Base-by-base conservation (phyloP, 2,888 invertebrate genomes). In the Holacanthella duospinosa region DNA sequence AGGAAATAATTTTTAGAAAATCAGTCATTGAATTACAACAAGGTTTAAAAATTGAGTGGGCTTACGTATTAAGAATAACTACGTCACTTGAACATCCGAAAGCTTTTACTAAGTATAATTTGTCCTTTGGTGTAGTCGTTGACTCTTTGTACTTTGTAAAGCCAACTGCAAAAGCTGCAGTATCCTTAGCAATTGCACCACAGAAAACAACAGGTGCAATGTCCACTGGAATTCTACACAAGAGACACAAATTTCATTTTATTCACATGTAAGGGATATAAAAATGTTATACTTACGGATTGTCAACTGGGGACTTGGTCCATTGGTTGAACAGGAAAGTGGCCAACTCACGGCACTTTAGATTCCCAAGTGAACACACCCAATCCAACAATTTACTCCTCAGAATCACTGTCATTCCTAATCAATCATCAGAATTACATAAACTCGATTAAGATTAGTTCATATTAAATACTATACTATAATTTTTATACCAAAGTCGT, bases 381-480 rank as follows among this genome's bases (percentile, higher is more conserved):
- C 64, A 64, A 53, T 67, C 68, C 36, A 70, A 44, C 12, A 68
- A 24, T 53, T 66, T 59, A 1, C 62, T 62, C 29, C 70, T 54
- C 4, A 65, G 57, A 2, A 63, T 62, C 6, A 68, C 67, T 16
- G 63, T 61, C 6, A 60, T 44, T 9, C 69, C 68, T 44, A 36
- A 6, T 6, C 6, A 36, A 36, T 16, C 48, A 48, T 48, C 4
- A 48, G 12, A 48, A n/a, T 48, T 21, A 48, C 19, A 48, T 21
- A 21, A 21, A 21, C 6, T n/a, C 21, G 4, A 48, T 48, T 21
- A 48, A n/a, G 16, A 4, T 48, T 21, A 21, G 4, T 21, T 48
- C n/a, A 48, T 48, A 21, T 48, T 48, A 21, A 48, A 36, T 6
- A 16, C 16, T 16, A 9, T 36, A 36, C 36, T n/a, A n/a, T n/a